A percentile compares a stretch with the other conserved stretches of the same genome.
phyloP scores from a whole-genome alignment of 1,140 invertebrate species.

The Diorhabda carinulata region DNA sequence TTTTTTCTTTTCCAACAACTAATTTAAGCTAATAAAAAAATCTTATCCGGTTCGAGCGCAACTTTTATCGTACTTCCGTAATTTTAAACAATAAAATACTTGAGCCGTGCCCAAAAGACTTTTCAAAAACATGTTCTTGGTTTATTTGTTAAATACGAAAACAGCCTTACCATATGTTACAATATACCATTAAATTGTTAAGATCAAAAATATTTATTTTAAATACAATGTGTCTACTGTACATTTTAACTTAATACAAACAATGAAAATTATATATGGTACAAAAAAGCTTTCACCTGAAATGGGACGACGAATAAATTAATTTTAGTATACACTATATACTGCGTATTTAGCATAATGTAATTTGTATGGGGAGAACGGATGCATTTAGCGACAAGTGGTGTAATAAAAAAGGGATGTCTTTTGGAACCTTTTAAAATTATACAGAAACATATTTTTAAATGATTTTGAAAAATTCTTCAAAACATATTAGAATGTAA shows the following conservation, averaged over 20 bases:
- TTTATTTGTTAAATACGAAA: conserved; percentile 29
- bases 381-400: not conserved
- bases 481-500: no score
- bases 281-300: conserved; percentile 31
- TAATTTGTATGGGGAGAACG: conserved; percentile 1
- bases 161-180: conserved; percentile 46
- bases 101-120: conserved; percentile 33
- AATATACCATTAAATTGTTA: conserved; percentile 35
- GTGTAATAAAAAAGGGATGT: not conserved
- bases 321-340: conserved; percentile 29
- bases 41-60: not conserved
- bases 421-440: not conserved
- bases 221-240: conserved; percentile 38
- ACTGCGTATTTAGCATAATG: conserved; percentile 25
- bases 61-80: not conserved
- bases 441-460: not conserved
- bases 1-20: no score
- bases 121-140: conserved; percentile 31
- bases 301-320: conserved; percentile 31
- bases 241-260: conserved; percentile 36
- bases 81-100: conserved; percentile 36
- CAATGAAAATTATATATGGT: conserved; percentile 28
- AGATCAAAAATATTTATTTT: conserved; percentile 27
- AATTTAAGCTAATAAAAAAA: not conserved
- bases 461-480: no score